These are phyloP conservation scores for Nylanderia fulva DNA, from an alignment of 1,140 invertebrate species.

Conservation along the genomic window DNA sequence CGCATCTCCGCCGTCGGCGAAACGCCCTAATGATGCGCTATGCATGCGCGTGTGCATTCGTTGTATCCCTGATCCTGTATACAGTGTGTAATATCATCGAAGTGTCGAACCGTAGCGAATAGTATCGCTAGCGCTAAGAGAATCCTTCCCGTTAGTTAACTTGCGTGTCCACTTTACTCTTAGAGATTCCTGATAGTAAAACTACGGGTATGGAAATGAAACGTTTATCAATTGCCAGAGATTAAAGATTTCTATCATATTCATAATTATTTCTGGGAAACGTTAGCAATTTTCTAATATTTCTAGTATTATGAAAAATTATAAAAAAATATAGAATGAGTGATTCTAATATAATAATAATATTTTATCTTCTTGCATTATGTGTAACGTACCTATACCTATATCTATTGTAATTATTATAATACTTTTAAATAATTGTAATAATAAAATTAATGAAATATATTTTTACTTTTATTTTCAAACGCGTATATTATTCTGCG, in stretches of 20 bases:
- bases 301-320: background rate
- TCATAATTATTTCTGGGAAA: background rate
- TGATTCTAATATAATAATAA: background rate
- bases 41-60: conserved; percentile 11
- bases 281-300: background rate
- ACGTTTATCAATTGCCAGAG: conserved; percentile 33
- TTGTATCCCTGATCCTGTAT: conserved; percentile 10
- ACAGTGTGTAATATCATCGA: conserved; percentile 28
- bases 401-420: no score
- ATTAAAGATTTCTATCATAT: conserved; percentile 2
- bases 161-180: conserved; percentile 5
- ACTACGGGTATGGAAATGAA: conserved; percentile 37
- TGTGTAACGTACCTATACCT: background rate
- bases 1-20: conserved; percentile 51
- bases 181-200: conserved; percentile 38
- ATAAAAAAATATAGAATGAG: background rate
- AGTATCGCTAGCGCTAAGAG: conserved; percentile 21
- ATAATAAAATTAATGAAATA: background rate
- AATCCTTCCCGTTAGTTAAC: conserved; percentile 34
- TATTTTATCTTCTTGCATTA: background rate
- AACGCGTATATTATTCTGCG: background rate
- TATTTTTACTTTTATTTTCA: background rate
- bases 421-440: no score
- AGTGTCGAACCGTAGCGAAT: conserved; percentile 40
- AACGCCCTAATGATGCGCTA: conserved; percentile 63